Conservation (phyloP, 30 jellyfish, hydroid and myxozoan species). For the Sanderia malayensis region DNA sequence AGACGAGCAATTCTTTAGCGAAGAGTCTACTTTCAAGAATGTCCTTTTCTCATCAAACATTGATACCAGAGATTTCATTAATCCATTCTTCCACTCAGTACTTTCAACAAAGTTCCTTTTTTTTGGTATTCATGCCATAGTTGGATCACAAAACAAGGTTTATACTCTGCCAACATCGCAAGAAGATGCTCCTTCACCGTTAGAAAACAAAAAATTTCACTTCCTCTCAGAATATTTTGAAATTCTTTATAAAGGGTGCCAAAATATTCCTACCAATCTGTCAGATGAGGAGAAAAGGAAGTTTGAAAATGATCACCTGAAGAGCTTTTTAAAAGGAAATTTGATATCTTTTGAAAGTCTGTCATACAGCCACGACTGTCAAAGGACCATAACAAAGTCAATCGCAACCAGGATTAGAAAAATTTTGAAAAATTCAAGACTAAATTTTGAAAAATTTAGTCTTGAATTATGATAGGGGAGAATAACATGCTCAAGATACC, state of each 20-base stretch:
- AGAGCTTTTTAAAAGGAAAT: constrained; percentile 34
- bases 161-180: constrained; percentile 43
- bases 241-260: constrained; percentile 42
- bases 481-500: too few relatives aligned
- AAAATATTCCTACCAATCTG: constrained; percentile 34
- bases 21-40: neutral
- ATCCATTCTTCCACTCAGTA: neutral
- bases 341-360: constrained; percentile 44
- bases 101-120: constrained; percentile 21
- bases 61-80: neutral
- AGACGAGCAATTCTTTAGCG: constrained; percentile 6
- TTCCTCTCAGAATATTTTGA: constrained; percentile 31
- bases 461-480: too few relatives aligned
- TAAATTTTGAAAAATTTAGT: too few relatives aligned
- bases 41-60: constrained; percentile 35
- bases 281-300: constrained; percentile 11
- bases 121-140: constrained; percentile 13
- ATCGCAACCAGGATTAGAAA: neutral
- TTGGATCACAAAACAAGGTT: constrained; percentile 10
- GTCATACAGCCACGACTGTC: constrained; percentile 34
- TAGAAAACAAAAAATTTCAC: constrained; percentile 4
- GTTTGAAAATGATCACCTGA: constrained; percentile 40
- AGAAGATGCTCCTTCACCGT: neutral
- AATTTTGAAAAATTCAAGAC: too few relatives aligned
- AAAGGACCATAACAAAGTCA: constrained; percentile 11